Base-by-base conservation (phyloP, 37 sponge, comb jelly and placozoan species). In the Ianthella basta region DNA sequence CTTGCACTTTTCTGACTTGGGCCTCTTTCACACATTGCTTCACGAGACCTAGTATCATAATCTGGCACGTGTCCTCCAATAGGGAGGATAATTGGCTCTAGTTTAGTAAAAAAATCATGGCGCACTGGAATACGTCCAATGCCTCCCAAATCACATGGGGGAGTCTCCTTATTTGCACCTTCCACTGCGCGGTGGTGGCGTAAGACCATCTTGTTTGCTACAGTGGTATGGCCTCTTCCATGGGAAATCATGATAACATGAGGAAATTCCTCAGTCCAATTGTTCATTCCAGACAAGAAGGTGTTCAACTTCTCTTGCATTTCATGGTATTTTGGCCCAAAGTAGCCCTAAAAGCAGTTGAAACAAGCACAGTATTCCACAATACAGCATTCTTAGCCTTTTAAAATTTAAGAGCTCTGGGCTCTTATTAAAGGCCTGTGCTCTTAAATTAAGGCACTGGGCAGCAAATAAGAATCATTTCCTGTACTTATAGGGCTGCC, bases 371-470 rank as follows among this genome's bases (percentile, higher is more conserved):
- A 35, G 18, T 32, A 30, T 29, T 34, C 1, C 34, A 5, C 18
- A 30, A 69, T 13, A 30, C 27, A 30, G 1, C 18, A 5, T 30
- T 3, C 27, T 69, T 0, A 5, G 6, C 33, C 35, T 32, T 32
- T 35, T 5, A 24, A 18, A 34, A 69, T 21, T 64, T 69, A 32
- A 35, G 35, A 35, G 35, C 70, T 12, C 18, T 32, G 34, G 70
- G 70, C 70, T 18, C 70, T 69, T 30, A 69, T 69, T 34, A 18
- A 4, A 5, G 70, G 35, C 63, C 63, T 12, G 13, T 4, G 63
- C 63, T 61, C 4, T 69, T 30, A 32, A 69, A 35, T 69, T 32
- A 69, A n/a, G 70, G 33, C 70, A 30, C 35, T 69, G 70, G 27
- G 63, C 63, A 23, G 25, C 63, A 27, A 61, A 2, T 61, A 27